Percentiles rank a stretch among this genome's conserved stretches.
Evolutionary conservation across 2,797 vertebrate species (phyloP).

Genomic region (Neosilurus hyrtlii): DNA sequence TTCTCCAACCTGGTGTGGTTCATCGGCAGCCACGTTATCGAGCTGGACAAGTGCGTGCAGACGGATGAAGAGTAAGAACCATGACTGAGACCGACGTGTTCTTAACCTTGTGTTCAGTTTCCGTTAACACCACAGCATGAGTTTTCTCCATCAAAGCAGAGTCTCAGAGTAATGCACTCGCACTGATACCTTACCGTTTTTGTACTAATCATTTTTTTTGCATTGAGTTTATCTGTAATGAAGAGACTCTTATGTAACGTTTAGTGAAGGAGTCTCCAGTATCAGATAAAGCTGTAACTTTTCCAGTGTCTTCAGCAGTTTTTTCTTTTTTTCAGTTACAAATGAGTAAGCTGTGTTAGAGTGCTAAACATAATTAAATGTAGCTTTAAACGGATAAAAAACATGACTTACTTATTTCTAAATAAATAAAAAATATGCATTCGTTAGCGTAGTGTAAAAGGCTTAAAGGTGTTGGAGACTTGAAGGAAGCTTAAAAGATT

Average conservation of each 20-base stretch:
- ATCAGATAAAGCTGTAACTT: not conserved
- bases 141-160: not conserved
- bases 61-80: conserved; percentile 94
- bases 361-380: not conserved
- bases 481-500: no score
- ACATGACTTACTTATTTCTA: not conserved
- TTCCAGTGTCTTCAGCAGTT: not conserved
- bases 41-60: conserved; percentile 97
- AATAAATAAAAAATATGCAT: not conserved
- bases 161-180: not conserved
- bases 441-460: not conserved
- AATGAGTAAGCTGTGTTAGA: no score
- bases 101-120: not conserved
- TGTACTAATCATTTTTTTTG: not conserved
- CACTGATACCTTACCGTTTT: not conserved
- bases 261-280: not conserved
- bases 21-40: conserved; percentile 96
- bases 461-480: not conserved
- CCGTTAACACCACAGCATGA: not conserved
- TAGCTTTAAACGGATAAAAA: not conserved
- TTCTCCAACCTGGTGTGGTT: conserved; percentile 99
- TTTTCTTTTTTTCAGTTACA: not conserved
- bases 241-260: not conserved
- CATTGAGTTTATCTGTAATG: no score
- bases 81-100: not conserved